These are phyloP conservation scores for Pristionchus japonicus DNA, from an alignment of 2,888 invertebrate genomes.

Conservation along the genomic window DNA sequence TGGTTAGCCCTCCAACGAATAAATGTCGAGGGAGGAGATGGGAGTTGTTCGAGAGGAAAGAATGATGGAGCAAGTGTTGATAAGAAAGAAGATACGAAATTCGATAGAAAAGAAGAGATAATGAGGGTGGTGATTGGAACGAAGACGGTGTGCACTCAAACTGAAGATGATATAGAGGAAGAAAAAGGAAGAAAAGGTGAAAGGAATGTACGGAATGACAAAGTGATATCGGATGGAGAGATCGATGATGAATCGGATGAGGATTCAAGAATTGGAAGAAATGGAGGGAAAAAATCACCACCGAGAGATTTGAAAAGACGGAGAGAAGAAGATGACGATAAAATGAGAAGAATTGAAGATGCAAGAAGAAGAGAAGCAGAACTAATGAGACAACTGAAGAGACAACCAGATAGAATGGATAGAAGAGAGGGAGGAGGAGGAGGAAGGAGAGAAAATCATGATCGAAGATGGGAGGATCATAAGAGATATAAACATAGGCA, in stretches of 20 bases:
- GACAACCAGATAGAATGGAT: not conserved
- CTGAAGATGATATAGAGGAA: not conserved
- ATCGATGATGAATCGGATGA: not conserved
- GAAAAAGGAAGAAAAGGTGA: not conserved
- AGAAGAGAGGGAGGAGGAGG: not conserved
- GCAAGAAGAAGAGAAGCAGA: not conserved
- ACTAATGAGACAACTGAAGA: not conserved
- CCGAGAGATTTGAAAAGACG: not conserved
- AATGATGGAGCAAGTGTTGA: not conserved
- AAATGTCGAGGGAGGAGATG: not conserved
- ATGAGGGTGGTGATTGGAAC: not conserved
- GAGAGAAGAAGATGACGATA: not conserved
- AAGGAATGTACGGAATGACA: not conserved
- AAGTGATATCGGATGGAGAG: not conserved
- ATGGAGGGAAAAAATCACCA: not conserved
- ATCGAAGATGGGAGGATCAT: not conserved
- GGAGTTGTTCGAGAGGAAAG: not conserved
- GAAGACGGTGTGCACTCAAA: not conserved
- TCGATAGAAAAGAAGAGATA: not conserved
- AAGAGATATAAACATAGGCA: not conserved
- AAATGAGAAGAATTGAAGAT: not conserved
- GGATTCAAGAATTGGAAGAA: not conserved
- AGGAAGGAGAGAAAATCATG: no score
- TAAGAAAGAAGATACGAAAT: not conserved
- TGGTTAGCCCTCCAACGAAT: conserved; percentile 11